Base-by-base conservation (phyloP, 2,888 invertebrate genomes). In the Opisthograptis luteolata region DNA sequence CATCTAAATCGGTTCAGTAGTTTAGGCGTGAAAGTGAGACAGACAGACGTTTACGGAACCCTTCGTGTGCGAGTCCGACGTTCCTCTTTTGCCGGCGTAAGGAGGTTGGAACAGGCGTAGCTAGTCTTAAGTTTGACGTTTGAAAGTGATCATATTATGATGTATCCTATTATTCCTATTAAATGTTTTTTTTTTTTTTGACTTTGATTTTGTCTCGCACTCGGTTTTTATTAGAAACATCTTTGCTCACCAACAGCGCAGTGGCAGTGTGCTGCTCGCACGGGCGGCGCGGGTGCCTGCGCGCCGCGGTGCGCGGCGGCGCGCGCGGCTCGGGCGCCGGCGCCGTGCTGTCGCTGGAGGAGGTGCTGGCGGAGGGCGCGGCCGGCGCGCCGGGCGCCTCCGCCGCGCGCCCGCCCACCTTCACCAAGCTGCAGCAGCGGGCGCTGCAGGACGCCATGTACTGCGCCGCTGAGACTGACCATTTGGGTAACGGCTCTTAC, bases 361-460 rank as follows among this genome's bases (percentile, higher is more conserved):
- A 97, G 81, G 97, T 97, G 84, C 91, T 97, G 28, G 97, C 97
- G 0, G 97, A 97, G 85, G 97, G 96, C 30, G 94, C 93, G 24
- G 71, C 76, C 0, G 55, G 62, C 51, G 67, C 64, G 63, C 64
- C 76, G 60, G 58, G 57, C 15, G 46, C 62, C 55, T 79, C 92
- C 88, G 76, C 79, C 92, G 89, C 76, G 79, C 62, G 70, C 36
- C 72, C 70, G 6, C 82, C 88, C 2, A 76, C 92, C 25, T 92
- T 96, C 71, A 96, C 93, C 63, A 97, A 97, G 84, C 92, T 94
- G 20, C 97, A 97, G 84, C 94, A 95, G 60, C 94, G 96, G 65
- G 94, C 96, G 30, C 88, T 97, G 48, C 97, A 97, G 73, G 97
- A 98, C 81, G 97, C 98, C 13, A 96, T 98, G 96, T 98, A 98